A percentile compares a stretch with the other conserved stretches of the same genome.
Conservation (phyloP, 2,113 vertebrate genomes). For the Grammomys surdaster region DNA sequence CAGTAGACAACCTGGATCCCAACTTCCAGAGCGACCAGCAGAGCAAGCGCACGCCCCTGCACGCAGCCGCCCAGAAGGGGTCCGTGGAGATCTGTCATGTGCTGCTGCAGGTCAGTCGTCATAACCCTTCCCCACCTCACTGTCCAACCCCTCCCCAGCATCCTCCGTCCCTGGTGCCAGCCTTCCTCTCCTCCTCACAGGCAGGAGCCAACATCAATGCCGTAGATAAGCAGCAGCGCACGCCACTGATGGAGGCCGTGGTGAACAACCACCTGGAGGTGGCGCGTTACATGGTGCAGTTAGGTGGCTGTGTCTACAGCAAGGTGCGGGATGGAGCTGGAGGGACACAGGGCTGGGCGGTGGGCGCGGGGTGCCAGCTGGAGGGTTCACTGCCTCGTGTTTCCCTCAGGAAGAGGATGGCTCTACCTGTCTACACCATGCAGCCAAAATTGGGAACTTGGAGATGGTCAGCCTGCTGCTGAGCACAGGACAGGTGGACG, state of each 20-base stretch:
- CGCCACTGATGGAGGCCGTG: slow-evolving; percentile 93
- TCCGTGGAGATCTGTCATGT: slow-evolving; percentile 94
- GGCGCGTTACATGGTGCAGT: slow-evolving; percentile 91
- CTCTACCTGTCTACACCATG: slow-evolving; percentile 95
- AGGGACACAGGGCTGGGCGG: accelerated
- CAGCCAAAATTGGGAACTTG: slow-evolving; percentile 93
- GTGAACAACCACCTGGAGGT: slow-evolving; percentile 92
- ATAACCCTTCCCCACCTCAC: background rate
- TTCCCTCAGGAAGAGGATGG: slow-evolving; percentile 92
- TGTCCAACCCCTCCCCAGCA: background rate
- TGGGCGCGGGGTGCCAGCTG: accelerated
- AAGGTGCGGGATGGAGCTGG: slow-evolving; percentile 80
- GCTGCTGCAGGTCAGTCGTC: slow-evolving; percentile 89
- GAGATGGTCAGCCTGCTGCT: slow-evolving; percentile 93
- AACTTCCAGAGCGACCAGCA: slow-evolving; percentile 94
- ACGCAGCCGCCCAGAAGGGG: slow-evolving; percentile 93
- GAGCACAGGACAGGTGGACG: slow-evolving; percentile 94
- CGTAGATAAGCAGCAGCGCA: slow-evolving; percentile 91
- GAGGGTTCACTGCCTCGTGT: background rate
- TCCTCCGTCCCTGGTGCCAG: background rate
- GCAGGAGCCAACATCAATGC: slow-evolving; percentile 94
- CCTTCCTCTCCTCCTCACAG: slow-evolving; percentile 80
- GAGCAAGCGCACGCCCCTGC: slow-evolving; percentile 92
- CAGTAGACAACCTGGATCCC: slow-evolving; percentile 95
- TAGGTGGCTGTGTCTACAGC: slow-evolving; percentile 92